These are phyloP conservation scores for Lampris megalopsis DNA, from an alignment of 2,113 vertebrate genomes.

Conservation along the genomic window DNA sequence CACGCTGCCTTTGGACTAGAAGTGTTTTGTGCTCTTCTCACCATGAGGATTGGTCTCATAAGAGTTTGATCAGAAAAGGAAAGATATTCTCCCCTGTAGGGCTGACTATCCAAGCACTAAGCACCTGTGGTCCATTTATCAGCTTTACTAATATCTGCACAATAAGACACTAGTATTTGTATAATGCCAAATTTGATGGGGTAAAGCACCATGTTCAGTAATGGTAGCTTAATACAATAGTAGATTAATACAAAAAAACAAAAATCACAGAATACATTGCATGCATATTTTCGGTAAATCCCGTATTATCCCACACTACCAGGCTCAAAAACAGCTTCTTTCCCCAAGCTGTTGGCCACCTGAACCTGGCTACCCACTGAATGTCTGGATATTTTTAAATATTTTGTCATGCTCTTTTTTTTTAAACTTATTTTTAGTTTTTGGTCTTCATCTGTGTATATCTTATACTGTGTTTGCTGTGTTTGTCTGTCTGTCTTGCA, in stretches of 20 bases:
- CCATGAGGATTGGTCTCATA: conserved; percentile 4
- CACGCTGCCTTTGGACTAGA: not conserved
- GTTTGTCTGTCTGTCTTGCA: too few relatives aligned
- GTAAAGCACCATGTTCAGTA: not conserved
- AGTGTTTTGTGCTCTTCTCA: not conserved
- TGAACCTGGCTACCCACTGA: too few relatives aligned
- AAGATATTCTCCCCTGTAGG: not conserved
- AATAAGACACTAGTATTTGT: not conserved
- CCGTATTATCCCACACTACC: too few relatives aligned
- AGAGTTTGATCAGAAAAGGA: not conserved
- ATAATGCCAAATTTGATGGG: not conserved
- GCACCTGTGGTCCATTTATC: conserved; percentile 5
- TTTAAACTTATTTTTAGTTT: too few relatives aligned
- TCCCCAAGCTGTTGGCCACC: too few relatives aligned
- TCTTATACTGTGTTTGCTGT: too few relatives aligned
- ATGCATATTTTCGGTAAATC: conserved; percentile 18
- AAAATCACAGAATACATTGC: conserved; percentile 4
- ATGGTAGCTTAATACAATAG: too few relatives aligned
- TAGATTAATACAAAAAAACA: too few relatives aligned
- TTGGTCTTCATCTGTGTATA: too few relatives aligned
- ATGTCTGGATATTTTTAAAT: too few relatives aligned
- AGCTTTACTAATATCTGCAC: conserved; percentile 1
- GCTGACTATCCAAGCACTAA: not conserved
- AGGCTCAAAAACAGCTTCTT: too few relatives aligned
- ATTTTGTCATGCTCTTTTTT: too few relatives aligned